Base-by-base conservation (phyloP, 2,888 invertebrate genomes). In the Metellina segmentata region DNA sequence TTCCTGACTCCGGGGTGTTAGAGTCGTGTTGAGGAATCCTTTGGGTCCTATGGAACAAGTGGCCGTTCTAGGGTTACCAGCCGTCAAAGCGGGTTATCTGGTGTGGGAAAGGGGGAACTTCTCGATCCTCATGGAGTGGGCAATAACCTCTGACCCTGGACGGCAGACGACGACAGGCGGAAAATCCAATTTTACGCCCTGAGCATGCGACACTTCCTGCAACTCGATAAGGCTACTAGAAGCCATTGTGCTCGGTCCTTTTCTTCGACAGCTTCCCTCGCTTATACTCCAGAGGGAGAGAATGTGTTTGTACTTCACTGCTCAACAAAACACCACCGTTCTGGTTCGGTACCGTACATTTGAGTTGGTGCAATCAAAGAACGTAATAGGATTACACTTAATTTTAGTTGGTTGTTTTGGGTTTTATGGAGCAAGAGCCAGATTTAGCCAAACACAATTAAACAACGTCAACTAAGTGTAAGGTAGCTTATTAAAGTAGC, bases 171-270 rank as follows among this genome's bases (percentile, higher is more conserved):
- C 7, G 77, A 77, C 53, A 49, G 75, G 81, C 70, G 77, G 82
- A 89, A 89, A 89, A 89, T 89, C 89, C 81, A 77, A 89, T 89
- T 89, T 89, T 77, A 69, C 71, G 89, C 83, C 77, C n/a, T 16
- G 4, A 52, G 49, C 72, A 34, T 49, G 9, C 81, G 7, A 77
- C 77, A 78, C 83, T 89, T 89, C 89, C 89, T 89, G 89, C 89
- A 89, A 83, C 89, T 77, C 53, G 89, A 89, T 89, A 61, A 75
- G 75, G 9, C 72, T 19, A 20, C 11, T 69, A 34, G 7, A 52
- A 13, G 20, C 53, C 83, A 74, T 52, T 82, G 13, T 82, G 53
- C 61, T 48, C 34, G 7, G 11, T 34, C 53, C 71, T 71, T 82
- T 72, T 19, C 34, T 34, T 34, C 34, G 4, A 34, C 34, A 34